Percentiles rank a stretch among this genome's conserved stretches.
phyloP scores from a whole-genome alignment of 2,797 vertebrate species.

The Cyprinodon diabolis region DNA sequence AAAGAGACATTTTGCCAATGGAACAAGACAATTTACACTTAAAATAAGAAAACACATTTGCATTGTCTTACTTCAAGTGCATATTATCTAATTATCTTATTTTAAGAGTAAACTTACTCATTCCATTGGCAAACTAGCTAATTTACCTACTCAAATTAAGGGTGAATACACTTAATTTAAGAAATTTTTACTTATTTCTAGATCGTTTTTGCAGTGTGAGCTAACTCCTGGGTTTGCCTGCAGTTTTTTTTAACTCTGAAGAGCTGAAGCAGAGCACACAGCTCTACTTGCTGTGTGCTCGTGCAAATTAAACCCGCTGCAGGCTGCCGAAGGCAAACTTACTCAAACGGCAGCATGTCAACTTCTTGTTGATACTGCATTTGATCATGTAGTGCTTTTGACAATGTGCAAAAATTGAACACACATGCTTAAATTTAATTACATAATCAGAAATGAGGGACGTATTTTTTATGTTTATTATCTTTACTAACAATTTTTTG shows the following conservation, averaged over 20 bases:
- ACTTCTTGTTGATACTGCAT: constrained; percentile 36
- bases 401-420: not conserved
- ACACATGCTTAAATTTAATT: not conserved
- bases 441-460: not conserved
- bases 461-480: constrained; percentile 1
- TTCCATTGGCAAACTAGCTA: no score
- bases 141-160: no score
- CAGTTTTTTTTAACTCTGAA: constrained; percentile 7
- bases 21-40: no score
- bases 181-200: no score
- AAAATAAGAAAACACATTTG: no score
- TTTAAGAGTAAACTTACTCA: no score
- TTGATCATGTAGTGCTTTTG: constrained; percentile 1
- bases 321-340: constrained; percentile 35
- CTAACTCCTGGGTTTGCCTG: constrained; percentile 38
- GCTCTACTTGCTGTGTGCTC: constrained; percentile 10
- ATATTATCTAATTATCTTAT: no score
- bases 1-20: no score
- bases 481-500: not conserved
- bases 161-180: no score
- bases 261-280: not conserved
- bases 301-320: constrained; percentile 14
- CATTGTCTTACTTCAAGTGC: no score
- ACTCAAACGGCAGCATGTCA: constrained; percentile 27
- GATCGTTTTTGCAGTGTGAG: no score